phyloP scores from a whole-genome alignment of 2,888 invertebrate genomes.

The Tachina fera region DNA sequence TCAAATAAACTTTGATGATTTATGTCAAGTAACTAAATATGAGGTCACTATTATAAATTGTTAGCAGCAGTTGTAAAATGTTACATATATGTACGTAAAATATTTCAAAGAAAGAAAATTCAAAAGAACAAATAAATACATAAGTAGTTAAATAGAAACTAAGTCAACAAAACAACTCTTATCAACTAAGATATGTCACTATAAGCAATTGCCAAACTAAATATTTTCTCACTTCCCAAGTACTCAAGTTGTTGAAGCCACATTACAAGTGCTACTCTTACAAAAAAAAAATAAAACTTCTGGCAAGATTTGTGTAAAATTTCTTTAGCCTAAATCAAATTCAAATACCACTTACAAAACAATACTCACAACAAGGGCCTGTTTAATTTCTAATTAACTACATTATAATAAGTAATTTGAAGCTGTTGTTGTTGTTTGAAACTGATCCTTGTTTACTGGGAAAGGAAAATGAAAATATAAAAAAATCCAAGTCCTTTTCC shows the following conservation, averaged over 20 bases:
- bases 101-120: slow-evolving; percentile 32
- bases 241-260: slow-evolving; percentile 52
- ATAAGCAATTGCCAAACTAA: slow-evolving; percentile 23
- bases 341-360: slow-evolving; percentile 45
- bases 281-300: slow-evolving; percentile 6
- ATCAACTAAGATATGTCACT: slow-evolving; percentile 49
- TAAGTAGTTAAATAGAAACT: slow-evolving; percentile 27
- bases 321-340: not conserved
- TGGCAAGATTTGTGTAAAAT: slow-evolving; percentile 25
- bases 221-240: slow-evolving; percentile 50
- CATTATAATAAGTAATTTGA: slow-evolving; percentile 54
- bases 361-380: slow-evolving; percentile 33
- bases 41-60: slow-evolving; percentile 63
- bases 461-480: slow-evolving; percentile 8
- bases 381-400: slow-evolving; percentile 71
- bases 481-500: slow-evolving; percentile 34
- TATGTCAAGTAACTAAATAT: slow-evolving; percentile 66
- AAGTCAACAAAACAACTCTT: slow-evolving; percentile 41
- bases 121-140: slow-evolving; percentile 29
- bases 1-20: slow-evolving; percentile 61
- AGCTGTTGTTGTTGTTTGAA: slow-evolving; percentile 32
- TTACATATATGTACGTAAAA: no score
- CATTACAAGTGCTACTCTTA: slow-evolving; percentile 56
- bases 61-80: slow-evolving; percentile 27
- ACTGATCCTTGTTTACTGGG: slow-evolving; percentile 49